Evolutionary conservation across 1,140 invertebrate genomes (phyloP).

Genomic region (Cryptotermes secundus): DNA sequence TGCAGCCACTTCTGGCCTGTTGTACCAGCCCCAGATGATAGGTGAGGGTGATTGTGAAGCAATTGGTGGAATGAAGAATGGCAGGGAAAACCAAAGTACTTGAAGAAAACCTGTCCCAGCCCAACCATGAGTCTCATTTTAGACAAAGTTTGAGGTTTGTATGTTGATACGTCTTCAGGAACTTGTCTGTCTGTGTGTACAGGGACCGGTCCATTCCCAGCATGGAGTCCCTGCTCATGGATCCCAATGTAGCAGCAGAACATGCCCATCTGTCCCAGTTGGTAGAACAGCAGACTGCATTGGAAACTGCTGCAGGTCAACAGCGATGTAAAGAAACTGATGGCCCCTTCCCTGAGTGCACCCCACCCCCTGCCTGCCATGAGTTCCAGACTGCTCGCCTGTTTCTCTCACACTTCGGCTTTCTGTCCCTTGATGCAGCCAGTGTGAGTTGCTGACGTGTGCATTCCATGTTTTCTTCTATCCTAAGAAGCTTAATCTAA

Average conservation of each 20-base stretch:
- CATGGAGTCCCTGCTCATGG: slow-evolving; percentile 68
- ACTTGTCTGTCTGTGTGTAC: slow-evolving; percentile 20
- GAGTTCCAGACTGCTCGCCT: slow-evolving; percentile 93
- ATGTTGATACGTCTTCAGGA: too few relatives aligned
- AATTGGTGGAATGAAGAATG: too few relatives aligned
- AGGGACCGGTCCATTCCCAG: slow-evolving; percentile 83
- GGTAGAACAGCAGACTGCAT: slow-evolving; percentile 56
- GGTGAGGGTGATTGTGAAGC: too few relatives aligned
- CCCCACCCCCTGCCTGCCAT: slow-evolving; percentile 77
- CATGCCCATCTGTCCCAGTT: slow-evolving; percentile 55
- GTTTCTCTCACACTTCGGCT: slow-evolving; percentile 92
- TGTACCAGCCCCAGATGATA: too few relatives aligned
- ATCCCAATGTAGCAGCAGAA: slow-evolving; percentile 53
- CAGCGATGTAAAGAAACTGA: slow-evolving; percentile 53
- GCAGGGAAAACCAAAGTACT: too few relatives aligned
- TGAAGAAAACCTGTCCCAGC: too few relatives aligned
- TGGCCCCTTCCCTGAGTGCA: slow-evolving; percentile 53
- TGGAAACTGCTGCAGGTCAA: slow-evolving; percentile 49
- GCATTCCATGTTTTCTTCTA: too few relatives aligned
- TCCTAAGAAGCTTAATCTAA: too few relatives aligned
- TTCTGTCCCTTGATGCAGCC: slow-evolving; percentile 71
- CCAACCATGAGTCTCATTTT: too few relatives aligned
- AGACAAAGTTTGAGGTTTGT: too few relatives aligned
- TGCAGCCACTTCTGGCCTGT: too few relatives aligned
- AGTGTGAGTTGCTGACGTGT: neutral